Percentiles rank a stretch among this genome's conserved stretches.
Conservation (phyloP, 64 coral and sea anemone species). For the Montipora foliosa region DNA sequence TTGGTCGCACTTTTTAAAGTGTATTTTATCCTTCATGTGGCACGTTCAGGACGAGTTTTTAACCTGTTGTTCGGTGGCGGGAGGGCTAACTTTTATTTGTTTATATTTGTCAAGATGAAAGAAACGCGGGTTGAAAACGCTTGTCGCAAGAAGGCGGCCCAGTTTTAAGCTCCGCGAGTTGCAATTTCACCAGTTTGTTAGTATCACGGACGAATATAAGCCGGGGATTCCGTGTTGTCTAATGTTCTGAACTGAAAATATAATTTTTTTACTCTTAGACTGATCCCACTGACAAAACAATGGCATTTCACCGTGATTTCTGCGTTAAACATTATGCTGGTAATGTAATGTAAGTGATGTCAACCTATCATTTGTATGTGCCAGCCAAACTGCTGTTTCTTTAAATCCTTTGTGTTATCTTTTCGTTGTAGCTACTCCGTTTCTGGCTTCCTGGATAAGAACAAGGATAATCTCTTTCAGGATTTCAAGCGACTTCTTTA, state of each 20-base stretch:
- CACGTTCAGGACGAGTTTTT: too few relatives aligned
- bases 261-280: slow-evolving; percentile 55
- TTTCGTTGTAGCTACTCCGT: slow-evolving; percentile 80
- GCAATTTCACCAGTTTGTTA: too few relatives aligned
- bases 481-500: slow-evolving; percentile 95
- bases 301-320: slow-evolving; percentile 92
- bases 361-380: background rate
- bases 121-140: too few relatives aligned
- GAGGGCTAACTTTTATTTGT: too few relatives aligned
- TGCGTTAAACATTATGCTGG: slow-evolving; percentile 95
- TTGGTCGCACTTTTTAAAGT: too few relatives aligned
- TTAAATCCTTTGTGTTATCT: background rate
- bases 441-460: slow-evolving; percentile 90
- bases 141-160: too few relatives aligned
- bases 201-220: too few relatives aligned
- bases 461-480: slow-evolving; percentile 95
- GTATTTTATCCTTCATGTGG: too few relatives aligned
- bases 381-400: background rate
- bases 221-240: too few relatives aligned
- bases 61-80: too few relatives aligned
- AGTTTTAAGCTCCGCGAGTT: background rate
- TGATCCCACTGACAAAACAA: slow-evolving; percentile 79
- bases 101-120: too few relatives aligned
- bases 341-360: slow-evolving; percentile 94
- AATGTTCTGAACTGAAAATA: too few relatives aligned